Percentiles rank a stretch among this genome's conserved stretches.
Evolutionary conservation across 2,888 invertebrate species (phyloP).

Genomic region (Pardosa pseudoannulata): DNA sequence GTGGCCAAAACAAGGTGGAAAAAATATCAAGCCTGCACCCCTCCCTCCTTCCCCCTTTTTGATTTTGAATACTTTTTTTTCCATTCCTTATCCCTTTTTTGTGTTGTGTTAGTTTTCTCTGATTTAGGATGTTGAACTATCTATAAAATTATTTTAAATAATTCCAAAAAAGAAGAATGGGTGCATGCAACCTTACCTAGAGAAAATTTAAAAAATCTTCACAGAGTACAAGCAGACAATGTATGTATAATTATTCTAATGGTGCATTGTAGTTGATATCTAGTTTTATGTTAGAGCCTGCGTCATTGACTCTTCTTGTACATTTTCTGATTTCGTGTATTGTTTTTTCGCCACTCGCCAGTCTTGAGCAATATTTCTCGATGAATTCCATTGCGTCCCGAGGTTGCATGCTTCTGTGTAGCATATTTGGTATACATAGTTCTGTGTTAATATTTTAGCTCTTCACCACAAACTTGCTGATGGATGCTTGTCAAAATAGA

Average conservation of each 20-base stretch:
- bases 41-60: constrained; percentile 41
- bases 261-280: constrained; percentile 53
- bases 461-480: constrained; percentile 53
- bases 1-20: constrained; percentile 68
- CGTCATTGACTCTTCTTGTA: too few relatives aligned
- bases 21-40: constrained; percentile 48
- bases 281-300: too few relatives aligned
- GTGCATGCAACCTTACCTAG: constrained; percentile 67
- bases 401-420: constrained; percentile 70
- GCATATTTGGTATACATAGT: constrained; percentile 62
- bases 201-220: constrained; percentile 30
- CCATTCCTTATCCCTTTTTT: neutral
- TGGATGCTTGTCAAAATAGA: constrained; percentile 57
- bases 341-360: constrained; percentile 38
- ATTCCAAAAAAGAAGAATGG: constrained; percentile 15
- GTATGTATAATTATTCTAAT: constrained; percentile 45
- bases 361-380: constrained; percentile 24
- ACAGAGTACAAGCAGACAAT: neutral
- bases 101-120: neutral
- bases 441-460: constrained; percentile 65
- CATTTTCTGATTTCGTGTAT: constrained; percentile 32
- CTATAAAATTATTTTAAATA: neutral
- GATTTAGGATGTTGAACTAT: neutral
- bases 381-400: constrained; percentile 63
- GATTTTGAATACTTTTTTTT: neutral